A percentile compares a stretch with the other conserved stretches of the same genome.
Conservation (phyloP, 2,113 vertebrate species). For the Sapayoa aenigma region DNA sequence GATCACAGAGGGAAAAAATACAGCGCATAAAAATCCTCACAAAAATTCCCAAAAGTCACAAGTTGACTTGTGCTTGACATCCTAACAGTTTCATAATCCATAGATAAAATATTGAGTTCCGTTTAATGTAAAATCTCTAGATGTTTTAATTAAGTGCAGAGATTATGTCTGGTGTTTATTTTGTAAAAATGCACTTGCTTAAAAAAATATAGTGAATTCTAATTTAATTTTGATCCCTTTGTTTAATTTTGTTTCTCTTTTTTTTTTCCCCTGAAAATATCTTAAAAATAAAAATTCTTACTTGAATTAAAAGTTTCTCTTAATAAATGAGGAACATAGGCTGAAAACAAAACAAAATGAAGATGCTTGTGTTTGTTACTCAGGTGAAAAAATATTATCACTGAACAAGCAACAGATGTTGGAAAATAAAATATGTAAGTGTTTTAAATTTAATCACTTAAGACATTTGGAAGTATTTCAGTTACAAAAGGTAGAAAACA, state of each 20-base stretch:
- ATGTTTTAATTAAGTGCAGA: neutral
- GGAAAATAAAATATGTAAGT: neutral
- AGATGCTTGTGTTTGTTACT: neutral
- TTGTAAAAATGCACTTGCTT: neutral
- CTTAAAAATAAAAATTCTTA: neutral
- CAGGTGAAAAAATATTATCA: neutral
- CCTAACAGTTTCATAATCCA: neutral
- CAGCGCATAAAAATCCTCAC: neutral
- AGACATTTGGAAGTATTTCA: neutral
- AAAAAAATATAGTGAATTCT: neutral
- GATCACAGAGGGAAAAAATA: neutral
- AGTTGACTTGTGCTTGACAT: neutral
- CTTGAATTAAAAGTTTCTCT: neutral
- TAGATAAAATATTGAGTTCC: neutral
- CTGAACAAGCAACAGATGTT: neutral
- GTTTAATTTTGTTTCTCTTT: neutral
- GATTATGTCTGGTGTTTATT: neutral
- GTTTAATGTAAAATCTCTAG: neutral
- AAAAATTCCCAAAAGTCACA: neutral
- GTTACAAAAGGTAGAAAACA: neutral
- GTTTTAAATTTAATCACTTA: neutral
- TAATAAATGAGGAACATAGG: neutral
- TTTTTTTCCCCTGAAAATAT: accelerated
- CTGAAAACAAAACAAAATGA: neutral
- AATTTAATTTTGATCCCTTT: neutral